Evolutionary conservation across 2,888 invertebrate species (phyloP), one percentile per base, ranked within the genome.

Genomic region (Xylota sylvarum): DNA sequence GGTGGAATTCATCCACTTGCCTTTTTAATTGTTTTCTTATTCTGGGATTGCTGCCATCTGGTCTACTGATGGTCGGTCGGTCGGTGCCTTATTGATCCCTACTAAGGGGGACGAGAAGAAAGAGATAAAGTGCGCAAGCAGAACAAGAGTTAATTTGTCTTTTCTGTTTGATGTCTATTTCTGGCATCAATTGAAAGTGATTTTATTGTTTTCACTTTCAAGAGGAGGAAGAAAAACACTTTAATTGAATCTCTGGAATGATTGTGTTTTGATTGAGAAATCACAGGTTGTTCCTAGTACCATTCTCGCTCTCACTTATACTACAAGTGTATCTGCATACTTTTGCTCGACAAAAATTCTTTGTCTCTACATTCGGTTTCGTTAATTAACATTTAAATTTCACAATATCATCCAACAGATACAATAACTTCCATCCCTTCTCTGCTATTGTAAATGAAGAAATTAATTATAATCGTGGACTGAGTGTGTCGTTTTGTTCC

Each of bases 161-260:
- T 64, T 37, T 43, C n/a, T 48, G 55, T 85, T 85, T 86, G 80
- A 86, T 69, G 77, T 78, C 72, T 82, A 82, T 82, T 82, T 82
- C 56, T 70, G 72, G 70, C 74, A 69, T 23, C 81, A 58, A 73
- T 80, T 69, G 52, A 69, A 69, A n/a, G 69, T 48, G 58, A 74
- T 85, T 81, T 80, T 72, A 70, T 79, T 79, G 62, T 79, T 70
- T 23, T 35, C 30, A 9, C 14, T 32, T 19, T 48, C 17, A 32
- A 9, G 62, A 6, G 17, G 32, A 35, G 17, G 23, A 1, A 23
- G 23, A 35, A 9, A 35, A 14, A 37, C 46, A 64, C 46, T 73
- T 58, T 55, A 58, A 80, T 72, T 80, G 65, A 73, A 62, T 67
- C 48, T 67, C 50, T 69, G 40, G 62, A 46, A 9, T 19, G 14